These are phyloP conservation scores for Andrena hattorfiana DNA, from an alignment of 2,888 invertebrate genomes.

Conservation along the genomic window DNA sequence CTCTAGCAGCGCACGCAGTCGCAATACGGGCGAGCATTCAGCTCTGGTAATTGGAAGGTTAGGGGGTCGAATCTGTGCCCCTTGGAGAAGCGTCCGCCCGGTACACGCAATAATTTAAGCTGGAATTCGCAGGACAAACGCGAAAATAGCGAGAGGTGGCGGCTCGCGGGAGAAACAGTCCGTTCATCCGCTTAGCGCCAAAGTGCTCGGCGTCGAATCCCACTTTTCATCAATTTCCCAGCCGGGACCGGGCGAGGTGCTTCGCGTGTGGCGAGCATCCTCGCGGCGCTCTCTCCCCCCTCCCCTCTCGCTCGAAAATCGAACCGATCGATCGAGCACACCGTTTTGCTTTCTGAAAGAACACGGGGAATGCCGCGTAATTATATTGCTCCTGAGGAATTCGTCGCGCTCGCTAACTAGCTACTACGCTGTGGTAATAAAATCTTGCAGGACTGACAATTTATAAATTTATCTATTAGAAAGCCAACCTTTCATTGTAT, in stretches of 20 bases:
- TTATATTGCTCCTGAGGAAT: conserved; percentile 35
- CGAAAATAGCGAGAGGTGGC: conserved; percentile 55
- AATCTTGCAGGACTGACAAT: no score
- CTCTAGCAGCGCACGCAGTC: conserved; percentile 22
- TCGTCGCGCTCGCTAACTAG: conserved; percentile 18
- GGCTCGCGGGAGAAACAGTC: conserved; percentile 42
- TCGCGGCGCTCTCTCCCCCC: background rate
- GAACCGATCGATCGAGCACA: conserved; percentile 12
- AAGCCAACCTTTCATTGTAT: no score
- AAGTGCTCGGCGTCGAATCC: conserved; percentile 61
- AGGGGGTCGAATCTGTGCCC: conserved; percentile 64
- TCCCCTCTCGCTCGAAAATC: conserved; percentile 3
- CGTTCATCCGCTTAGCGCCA: conserved; percentile 65
- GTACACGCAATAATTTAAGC: conserved; percentile 72
- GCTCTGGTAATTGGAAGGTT: conserved; percentile 76
- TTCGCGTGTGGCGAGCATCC: conserved; percentile 13
- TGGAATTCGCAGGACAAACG: conserved; percentile 60
- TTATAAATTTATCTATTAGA: no score
- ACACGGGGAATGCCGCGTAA: conserved; percentile 17
- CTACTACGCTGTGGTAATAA: no score
- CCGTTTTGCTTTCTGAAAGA: background rate
- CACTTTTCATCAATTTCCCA: conserved; percentile 69
- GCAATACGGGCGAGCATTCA: conserved; percentile 47
- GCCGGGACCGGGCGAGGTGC: background rate
- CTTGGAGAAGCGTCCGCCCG: conserved; percentile 38